Evolutionary conservation across 1,140 invertebrate species (phyloP), one percentile per base, ranked within the genome.

Genomic region (Mizuhopecten yessoensis): DNA sequence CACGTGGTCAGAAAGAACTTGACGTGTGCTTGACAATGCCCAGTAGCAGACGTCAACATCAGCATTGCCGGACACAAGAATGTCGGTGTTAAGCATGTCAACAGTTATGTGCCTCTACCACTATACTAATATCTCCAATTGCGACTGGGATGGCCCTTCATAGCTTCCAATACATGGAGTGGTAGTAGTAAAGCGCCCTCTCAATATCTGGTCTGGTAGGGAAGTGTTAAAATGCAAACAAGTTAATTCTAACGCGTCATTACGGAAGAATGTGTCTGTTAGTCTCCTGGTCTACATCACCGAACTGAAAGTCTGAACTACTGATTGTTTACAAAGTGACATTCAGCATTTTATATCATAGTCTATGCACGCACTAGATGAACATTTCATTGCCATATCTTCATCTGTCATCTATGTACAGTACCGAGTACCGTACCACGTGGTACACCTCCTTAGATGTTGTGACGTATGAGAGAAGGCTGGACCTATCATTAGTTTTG

Each of bases 291-390:
- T 75, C 57, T n/a, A 29, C 57, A 29, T 75, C 17, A 75, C 57
- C 36, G 29, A 23, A 29, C 57, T n/a, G n/a, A 75, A 75, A 75
- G 57, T 75, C 57, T 75, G 23, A 13, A 13, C 57, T 29, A 75
- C 17, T 75, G 3, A 29, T 29, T 39, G 36, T 39, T 13, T 7
- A 7, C 36, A 5, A n/a, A 29, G 57, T 29, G 57, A 75, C 57
- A 57, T 57, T 57, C 45, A 75, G 57, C 57, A 75, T 75, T 75
- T 75, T 9, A 75, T 75, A 75, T 17, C 9, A 75, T 75, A 75
- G 57, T 29, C 57, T 75, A 75, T 75, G 57, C 57, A 75, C 57
- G n/a, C 57, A 29, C 9, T 75, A 75, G 57, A n/a, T 29, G 57
- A 17, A 75, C 57, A 75, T 75, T 10, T 45, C 42, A 45, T 45